Evolutionary conservation across 2,113 vertebrate genomes (phyloP), one percentile per base, ranked within the genome.

Genomic region (Morone saxatilis): DNA sequence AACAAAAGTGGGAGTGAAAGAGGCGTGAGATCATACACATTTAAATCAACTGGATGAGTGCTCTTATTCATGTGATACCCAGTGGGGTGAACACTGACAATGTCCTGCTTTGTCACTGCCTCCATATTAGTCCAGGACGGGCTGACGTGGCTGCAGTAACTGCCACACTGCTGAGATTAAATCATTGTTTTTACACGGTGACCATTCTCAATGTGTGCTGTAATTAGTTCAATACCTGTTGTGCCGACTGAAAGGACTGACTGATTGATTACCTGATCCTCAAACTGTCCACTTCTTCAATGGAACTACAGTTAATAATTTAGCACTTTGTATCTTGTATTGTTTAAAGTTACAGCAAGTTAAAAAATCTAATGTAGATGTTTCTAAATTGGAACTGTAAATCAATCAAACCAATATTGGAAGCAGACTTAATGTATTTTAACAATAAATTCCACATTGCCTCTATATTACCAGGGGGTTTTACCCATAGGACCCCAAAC

Each of bases 21-120:
- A 94, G 87, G 91, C 84, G 92, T 93, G 92, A 94, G 93, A 94
- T 95, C 94, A 95, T 91, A 89, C 91, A 90, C 81, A 91, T 93
- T 94, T 92, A 93, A 93, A 95, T 95, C 84, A 94, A 92, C 84
- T 89, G 91, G 88, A 77, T 88, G 93, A 91, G 88, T 94, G 92
- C 88, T 93, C 92, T 92, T 88, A 94, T 96, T 93, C 84, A 91
- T 63, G 73, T 45, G 76, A 90, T 71, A 80, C 85, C 86, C 87
- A 81, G 76, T n/a, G 77, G 84, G 81, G 31, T 11, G 17, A 62
- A 50, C 56, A 2, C 38, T 51, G 75, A 93, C 91, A 93, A 91
- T 88, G 84, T 78, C 56, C 84, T 77, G 68, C 85, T 83, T 88
- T 84, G 90, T 78, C 86, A 38, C 79, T 1, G 77, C 77, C 78